Percentiles rank a stretch among this genome's conserved stretches.
These are phyloP conservation scores for Romanogobio albipinnatus DNA, from an alignment of 2,113 vertebrate species.

Conservation along the genomic window DNA sequence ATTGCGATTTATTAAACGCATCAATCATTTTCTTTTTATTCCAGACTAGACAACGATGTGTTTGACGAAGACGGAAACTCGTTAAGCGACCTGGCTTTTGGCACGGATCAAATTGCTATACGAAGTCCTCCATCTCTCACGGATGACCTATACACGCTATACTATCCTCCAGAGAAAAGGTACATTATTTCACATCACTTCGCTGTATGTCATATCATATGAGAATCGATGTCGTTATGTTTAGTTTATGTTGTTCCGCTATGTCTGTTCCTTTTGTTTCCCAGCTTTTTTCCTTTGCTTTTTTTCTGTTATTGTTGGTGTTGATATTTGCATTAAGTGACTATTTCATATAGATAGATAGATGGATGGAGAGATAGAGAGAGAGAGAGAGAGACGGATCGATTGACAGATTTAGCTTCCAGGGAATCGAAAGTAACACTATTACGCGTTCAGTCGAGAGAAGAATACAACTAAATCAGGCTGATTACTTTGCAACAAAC, in stretches of 20 bases:
- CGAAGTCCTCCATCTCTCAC: slow-evolving; percentile 85
- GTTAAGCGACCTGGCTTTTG: slow-evolving; percentile 86
- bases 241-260: slow-evolving; percentile 61
- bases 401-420: slow-evolving; percentile 15
- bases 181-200: slow-evolving; percentile 56
- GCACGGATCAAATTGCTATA: slow-evolving; percentile 81
- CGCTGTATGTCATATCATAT: not conserved
- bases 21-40: slow-evolving; percentile 42
- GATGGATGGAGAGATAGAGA: slow-evolving; percentile 14
- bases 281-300: slow-evolving; percentile 65
- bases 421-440: slow-evolving; percentile 17
- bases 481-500: slow-evolving; percentile 28
- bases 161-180: slow-evolving; percentile 89
- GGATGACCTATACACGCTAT: slow-evolving; percentile 85
- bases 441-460: slow-evolving; percentile 15
- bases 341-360: not conserved
- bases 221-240: slow-evolving; percentile 49
- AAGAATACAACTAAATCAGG: slow-evolving; percentile 22
- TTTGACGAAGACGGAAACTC: slow-evolving; percentile 91
- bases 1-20: not conserved
- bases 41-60: slow-evolving; percentile 90
- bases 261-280: slow-evolving; percentile 68
- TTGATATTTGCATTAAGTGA: slow-evolving; percentile 14
- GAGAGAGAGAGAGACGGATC: not conserved
- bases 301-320: slow-evolving; percentile 61